A percentile compares a stretch with the other conserved stretches of the same genome.
Conservation (phyloP, 2,113 vertebrate genomes). For the Centropus bengalensis region DNA sequence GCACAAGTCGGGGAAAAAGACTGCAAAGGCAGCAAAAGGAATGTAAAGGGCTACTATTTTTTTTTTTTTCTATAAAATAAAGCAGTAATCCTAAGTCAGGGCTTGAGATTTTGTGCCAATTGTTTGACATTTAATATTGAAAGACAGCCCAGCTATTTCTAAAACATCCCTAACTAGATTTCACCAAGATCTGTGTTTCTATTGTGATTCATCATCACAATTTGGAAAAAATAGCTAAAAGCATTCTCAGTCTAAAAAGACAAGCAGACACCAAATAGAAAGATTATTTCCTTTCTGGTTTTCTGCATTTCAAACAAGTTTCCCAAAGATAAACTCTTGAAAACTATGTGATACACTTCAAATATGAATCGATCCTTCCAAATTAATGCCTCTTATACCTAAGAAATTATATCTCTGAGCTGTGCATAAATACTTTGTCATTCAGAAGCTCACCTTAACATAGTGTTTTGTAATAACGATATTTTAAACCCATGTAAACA, state of each 20-base stretch:
- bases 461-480: background rate
- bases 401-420: background rate
- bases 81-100: background rate
- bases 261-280: background rate
- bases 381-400: background rate
- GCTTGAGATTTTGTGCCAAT: background rate
- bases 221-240: background rate
- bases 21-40: background rate
- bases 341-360: background rate
- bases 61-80: background rate
- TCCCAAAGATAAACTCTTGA: background rate
- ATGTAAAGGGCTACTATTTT: background rate
- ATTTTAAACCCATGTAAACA: background rate
- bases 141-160: background rate
- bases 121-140: background rate
- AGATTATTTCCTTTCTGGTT: background rate
- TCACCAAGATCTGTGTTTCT: background rate
- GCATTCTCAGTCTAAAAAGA: background rate
- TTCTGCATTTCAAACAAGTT: background rate
- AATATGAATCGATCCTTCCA: background rate
- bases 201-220: background rate
- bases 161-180: background rate
- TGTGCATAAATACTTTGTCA: background rate
- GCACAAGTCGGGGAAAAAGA: background rate
- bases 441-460: background rate